These are phyloP conservation scores for Pachyrhynchus sulphureomaculatus DNA, from an alignment of 1,140 invertebrate species.

Conservation along the genomic window DNA sequence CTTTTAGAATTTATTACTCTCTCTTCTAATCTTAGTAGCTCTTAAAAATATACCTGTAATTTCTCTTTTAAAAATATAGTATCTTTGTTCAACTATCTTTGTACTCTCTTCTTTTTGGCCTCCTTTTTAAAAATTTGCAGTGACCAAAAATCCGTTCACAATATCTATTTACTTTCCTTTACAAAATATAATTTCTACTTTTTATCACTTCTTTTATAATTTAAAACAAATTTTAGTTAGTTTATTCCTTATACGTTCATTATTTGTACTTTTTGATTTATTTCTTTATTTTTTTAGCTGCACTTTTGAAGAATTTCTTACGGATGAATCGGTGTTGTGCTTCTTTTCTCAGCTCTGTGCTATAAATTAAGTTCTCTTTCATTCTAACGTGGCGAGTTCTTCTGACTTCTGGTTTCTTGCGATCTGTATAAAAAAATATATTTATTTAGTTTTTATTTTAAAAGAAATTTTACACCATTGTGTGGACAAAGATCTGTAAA, in stretches of 20 bases:
- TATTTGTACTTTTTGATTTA: background rate
- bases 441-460: no score
- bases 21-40: no score
- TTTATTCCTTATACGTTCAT: background rate
- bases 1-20: no score
- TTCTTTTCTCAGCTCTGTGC: background rate
- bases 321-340: background rate
- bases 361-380: background rate
- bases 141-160: no score
- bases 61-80: no score
- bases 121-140: background rate
- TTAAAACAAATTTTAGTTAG: no score
- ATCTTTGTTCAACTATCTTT: background rate
- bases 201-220: no score
- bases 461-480: no score
- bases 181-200: no score
- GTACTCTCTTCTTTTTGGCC: background rate
- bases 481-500: no score
- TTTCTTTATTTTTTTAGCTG: background rate
- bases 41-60: no score
- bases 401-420: background rate
- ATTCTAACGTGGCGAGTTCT: background rate
- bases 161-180: no score
- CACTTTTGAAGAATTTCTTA: constrained; percentile 1
- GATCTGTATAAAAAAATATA: background rate